These are phyloP conservation scores for Hirundo rustica DNA, from an alignment of 2,797 vertebrate species.

Conservation along the genomic window DNA sequence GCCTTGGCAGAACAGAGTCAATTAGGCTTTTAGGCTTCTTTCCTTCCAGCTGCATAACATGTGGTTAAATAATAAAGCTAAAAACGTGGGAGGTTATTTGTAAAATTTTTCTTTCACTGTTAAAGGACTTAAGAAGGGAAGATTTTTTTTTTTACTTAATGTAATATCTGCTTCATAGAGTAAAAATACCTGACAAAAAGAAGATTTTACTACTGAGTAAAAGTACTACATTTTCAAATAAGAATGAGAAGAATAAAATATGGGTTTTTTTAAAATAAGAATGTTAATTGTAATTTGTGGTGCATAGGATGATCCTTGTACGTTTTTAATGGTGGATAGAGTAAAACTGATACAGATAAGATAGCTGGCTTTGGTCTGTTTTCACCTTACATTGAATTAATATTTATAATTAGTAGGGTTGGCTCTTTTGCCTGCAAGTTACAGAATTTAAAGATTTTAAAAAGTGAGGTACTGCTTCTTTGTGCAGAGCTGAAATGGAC, in stretches of 20 bases:
- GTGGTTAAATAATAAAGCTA: slow-evolving; percentile 43
- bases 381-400: neutral
- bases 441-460: neutral
- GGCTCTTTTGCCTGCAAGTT: neutral
- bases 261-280: neutral
- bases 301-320: neutral
- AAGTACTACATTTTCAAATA: neutral
- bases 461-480: neutral
- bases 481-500: neutral
- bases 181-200: neutral
- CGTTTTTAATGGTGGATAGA: neutral
- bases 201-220: neutral
- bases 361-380: neutral
- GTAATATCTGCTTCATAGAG: neutral
- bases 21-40: neutral
- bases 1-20: slow-evolving; percentile 67
- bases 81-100: neutral
- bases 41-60: slow-evolving; percentile 42
- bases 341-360: neutral
- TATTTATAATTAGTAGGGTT: neutral
- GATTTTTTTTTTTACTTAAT: neutral
- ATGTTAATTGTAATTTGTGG: neutral
- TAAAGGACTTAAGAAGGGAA: neutral
- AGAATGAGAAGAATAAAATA: neutral
- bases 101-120: neutral